These are phyloP conservation scores for Anoplolepis gracilipes DNA, from an alignment of 1,140 invertebrate genomes.

Conservation along the genomic window DNA sequence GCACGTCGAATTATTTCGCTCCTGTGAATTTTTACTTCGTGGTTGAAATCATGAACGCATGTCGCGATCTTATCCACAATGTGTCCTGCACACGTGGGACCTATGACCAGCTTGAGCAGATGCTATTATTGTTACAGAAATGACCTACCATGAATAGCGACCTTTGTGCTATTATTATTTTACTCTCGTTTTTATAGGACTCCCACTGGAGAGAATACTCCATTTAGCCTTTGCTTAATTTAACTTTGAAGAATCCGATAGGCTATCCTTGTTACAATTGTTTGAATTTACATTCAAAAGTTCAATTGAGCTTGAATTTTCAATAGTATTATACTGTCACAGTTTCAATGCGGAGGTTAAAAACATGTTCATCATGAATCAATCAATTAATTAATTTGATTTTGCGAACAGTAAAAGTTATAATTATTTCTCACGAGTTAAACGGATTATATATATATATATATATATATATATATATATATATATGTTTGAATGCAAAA, in stretches of 20 bases:
- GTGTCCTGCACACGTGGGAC: slow-evolving; percentile 17
- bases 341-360: not conserved
- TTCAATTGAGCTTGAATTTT: slow-evolving; percentile 24
- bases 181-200: slow-evolving; percentile 39
- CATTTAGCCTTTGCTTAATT: slow-evolving; percentile 39
- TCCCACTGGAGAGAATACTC: not conserved
- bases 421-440: not conserved
- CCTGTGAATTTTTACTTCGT: slow-evolving; percentile 43
- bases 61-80: not conserved
- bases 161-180: slow-evolving; percentile 53
- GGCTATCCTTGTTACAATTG: not conserved
- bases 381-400: slow-evolving; percentile 10
- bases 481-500: not conserved
- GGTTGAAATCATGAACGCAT: not conserved
- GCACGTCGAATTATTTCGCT: slow-evolving; percentile 40
- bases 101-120: slow-evolving; percentile 4
- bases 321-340: not conserved
- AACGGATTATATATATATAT: no score
- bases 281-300: not conserved
- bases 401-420: not conserved
- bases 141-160: slow-evolving; percentile 27
- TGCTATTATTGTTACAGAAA: slow-evolving; percentile 38
- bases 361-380: not conserved
- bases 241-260: not conserved
- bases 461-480: no score